Conservation (phyloP, 1,140 invertebrate species). For the Dufourea novaeangliae region DNA sequence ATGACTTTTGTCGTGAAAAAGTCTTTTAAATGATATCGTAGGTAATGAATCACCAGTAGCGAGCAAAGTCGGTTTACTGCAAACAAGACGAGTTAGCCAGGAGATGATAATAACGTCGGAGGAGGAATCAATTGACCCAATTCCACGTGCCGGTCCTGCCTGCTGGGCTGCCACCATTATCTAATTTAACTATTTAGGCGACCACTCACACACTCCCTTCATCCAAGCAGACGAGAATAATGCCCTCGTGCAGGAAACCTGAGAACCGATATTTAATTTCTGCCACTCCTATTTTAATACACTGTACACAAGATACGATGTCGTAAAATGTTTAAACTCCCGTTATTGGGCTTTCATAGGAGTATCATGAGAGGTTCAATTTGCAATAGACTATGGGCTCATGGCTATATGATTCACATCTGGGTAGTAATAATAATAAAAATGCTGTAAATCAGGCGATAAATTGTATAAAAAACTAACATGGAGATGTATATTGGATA, state of each 20-base stretch:
- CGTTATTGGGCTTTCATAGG: not conserved
- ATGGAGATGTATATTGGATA: too few species aligned
- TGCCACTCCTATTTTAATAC: not conserved
- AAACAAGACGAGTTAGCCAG: slow-evolving; percentile 37
- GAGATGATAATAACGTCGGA: slow-evolving; percentile 52
- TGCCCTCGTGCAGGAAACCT: slow-evolving; percentile 40
- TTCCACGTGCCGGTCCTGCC: slow-evolving; percentile 63
- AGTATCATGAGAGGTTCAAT: not conserved
- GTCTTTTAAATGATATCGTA: not conserved
- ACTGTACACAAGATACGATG: not conserved
- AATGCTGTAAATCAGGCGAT: too few species aligned
- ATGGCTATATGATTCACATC: too few species aligned
- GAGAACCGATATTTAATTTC: slow-evolving; percentile 45
- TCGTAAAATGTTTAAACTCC: not conserved
- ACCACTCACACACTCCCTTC: slow-evolving; percentile 37
- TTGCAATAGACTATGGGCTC: too few species aligned
- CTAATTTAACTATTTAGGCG: slow-evolving; percentile 77
- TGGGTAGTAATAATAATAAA: too few species aligned
- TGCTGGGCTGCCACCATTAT: slow-evolving; percentile 63
- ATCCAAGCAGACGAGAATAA: slow-evolving; percentile 28
- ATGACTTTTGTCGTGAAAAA: not conserved
- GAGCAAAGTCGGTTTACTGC: slow-evolving; percentile 30
- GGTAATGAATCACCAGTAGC: slow-evolving; percentile 16
- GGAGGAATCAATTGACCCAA: slow-evolving; percentile 75
- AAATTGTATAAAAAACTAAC: too few species aligned